A percentile compares a stretch with the other conserved stretches of the same genome.
phyloP scores from a whole-genome alignment of 1,140 invertebrate species.

The Cydia fagiglandana region DNA sequence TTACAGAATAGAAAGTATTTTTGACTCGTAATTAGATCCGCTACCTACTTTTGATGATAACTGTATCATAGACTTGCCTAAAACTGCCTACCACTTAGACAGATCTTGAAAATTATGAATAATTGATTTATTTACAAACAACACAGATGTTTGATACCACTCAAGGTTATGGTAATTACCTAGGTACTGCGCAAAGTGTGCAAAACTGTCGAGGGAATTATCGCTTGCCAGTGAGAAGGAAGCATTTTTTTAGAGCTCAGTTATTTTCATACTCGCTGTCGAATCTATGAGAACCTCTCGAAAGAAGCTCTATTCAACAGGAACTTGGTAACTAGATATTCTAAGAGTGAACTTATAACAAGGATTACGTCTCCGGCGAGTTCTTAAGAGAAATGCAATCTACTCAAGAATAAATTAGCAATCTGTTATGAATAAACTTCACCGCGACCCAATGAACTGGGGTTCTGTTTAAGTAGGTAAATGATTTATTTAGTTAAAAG shows the following conservation, averaged over 20 bases:
- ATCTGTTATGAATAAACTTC: constrained; percentile 24
- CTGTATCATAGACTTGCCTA: no score
- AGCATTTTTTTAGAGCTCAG: neutral
- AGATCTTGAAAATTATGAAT: no score
- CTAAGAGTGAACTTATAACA: constrained; percentile 29
- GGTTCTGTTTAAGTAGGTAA: neutral
- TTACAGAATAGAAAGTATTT: no score
- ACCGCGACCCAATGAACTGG: neutral
- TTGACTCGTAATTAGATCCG: no score
- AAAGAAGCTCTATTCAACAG: constrained; percentile 31
- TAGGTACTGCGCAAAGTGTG: no score
- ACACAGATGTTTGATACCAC: no score
- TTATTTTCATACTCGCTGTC: constrained; percentile 5
- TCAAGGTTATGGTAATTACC: no score
- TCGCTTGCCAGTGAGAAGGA: no score
- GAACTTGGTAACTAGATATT: constrained; percentile 32
- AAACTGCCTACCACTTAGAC: no score
- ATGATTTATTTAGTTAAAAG: neutral
- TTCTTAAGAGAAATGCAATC: constrained; percentile 22
- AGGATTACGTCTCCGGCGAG: constrained; percentile 17
- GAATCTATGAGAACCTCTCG: constrained; percentile 22
- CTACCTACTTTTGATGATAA: no score
- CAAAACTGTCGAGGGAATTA: no score
- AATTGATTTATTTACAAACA: no score
- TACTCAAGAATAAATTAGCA: constrained; percentile 14